phyloP scores from a whole-genome alignment of 2,797 vertebrate species.

The Alectoris magna region DNA sequence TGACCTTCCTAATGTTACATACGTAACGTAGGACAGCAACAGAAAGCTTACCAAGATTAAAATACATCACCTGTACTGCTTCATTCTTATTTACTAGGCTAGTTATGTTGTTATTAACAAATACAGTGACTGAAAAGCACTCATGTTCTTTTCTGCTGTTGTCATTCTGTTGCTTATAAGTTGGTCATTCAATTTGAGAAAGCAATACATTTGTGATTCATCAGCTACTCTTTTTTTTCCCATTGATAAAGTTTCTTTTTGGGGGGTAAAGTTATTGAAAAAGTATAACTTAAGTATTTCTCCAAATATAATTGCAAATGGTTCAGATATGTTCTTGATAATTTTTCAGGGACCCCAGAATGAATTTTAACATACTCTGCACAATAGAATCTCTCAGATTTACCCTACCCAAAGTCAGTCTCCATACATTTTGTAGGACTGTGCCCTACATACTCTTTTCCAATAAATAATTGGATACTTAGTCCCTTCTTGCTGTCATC shows the following conservation, averaged over 20 bases:
- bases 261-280: background rate
- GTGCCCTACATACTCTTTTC: constrained; percentile 3
- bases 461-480: constrained; percentile 28
- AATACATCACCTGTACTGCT: background rate
- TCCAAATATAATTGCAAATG: background rate
- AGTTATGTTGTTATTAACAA: background rate
- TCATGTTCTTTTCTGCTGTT: background rate
- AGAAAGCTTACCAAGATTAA: background rate
- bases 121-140: background rate
- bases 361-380: background rate
- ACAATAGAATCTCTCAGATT: background rate
- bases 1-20: background rate
- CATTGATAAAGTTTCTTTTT: background rate
- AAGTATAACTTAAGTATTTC: background rate
- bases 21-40: background rate
- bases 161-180: background rate
- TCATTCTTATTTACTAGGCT: background rate
- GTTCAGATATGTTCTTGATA: background rate
- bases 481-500: background rate
- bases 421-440: background rate
- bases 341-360: background rate
- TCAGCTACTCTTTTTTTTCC: background rate
- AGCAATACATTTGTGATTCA: background rate
- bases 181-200: background rate
- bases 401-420: background rate